Evolutionary conservation across 2,113 vertebrate genomes (phyloP).

Genomic region (Scophthalmus maximus): DNA sequence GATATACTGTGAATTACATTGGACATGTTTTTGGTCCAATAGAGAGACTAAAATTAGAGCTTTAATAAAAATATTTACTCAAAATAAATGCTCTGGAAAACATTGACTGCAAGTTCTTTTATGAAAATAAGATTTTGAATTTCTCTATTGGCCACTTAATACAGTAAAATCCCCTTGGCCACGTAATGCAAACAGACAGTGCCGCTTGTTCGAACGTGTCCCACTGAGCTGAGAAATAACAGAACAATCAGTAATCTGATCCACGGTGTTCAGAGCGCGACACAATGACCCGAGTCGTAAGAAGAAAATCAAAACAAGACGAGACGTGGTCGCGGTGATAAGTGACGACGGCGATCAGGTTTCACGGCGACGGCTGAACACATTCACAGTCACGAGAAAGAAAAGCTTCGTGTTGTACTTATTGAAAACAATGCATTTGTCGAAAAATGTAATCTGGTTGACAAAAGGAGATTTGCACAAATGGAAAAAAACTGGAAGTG

Average conservation of each 20-base stretch:
- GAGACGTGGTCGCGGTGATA: constrained; percentile 43
- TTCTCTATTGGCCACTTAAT: background rate
- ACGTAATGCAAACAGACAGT: no score
- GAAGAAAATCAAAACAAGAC: constrained; percentile 8
- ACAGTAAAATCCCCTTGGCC: no score
- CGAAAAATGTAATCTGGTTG: background rate
- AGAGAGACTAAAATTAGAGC: no score
- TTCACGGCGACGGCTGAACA: background rate
- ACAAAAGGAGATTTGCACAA: fast-evolving
- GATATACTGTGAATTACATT: background rate
- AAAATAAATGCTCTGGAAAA: no score
- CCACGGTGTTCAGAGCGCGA: constrained; percentile 15
- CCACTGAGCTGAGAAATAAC: background rate
- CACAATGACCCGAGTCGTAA: constrained; percentile 28
- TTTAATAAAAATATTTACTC: no score
- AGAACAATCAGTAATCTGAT: constrained; percentile 60
- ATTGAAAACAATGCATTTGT: background rate
- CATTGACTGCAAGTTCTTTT: background rate
- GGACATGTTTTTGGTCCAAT: no score
- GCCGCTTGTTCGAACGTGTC: background rate
- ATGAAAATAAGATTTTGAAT: background rate
- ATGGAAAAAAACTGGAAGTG: no score
- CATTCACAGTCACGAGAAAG: background rate
- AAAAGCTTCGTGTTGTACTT: fast-evolving
- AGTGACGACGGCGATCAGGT: constrained; percentile 23